Conservation (phyloP, 2,113 vertebrate species). For the Heterochromis multidens region DNA sequence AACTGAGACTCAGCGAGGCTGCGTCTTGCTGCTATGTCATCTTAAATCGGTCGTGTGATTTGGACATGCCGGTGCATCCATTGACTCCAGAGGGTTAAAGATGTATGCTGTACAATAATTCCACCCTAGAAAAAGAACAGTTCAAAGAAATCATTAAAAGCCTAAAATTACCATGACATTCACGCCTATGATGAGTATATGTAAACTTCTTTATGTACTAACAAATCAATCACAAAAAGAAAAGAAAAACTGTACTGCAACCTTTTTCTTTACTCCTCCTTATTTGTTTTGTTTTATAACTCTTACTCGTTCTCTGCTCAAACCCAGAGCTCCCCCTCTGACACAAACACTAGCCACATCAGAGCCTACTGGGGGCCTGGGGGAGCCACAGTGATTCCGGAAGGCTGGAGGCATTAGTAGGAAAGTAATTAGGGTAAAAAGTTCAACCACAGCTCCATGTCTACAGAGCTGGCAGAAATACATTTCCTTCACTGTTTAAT, state of each 20-base stretch:
- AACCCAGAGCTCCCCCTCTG: conserved; percentile 42
- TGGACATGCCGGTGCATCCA: too few species aligned
- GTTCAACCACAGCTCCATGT: conserved; percentile 88
- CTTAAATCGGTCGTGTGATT: too few species aligned
- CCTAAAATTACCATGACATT: neutral
- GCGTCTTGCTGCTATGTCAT: too few species aligned
- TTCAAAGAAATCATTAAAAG: neutral
- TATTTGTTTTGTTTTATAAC: conserved; percentile 7
- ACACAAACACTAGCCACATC: conserved; percentile 94
- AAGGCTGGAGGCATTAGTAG: conserved; percentile 89
- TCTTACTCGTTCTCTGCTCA: neutral
- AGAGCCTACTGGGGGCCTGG: conserved; percentile 84
- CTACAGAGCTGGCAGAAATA: conserved; percentile 86
- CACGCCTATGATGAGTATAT: neutral
- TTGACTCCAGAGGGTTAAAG: too few species aligned
- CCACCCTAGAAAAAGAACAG: neutral
- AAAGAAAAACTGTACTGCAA: conserved; percentile 36
- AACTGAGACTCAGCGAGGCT: too few species aligned
- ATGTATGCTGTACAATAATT: neutral
- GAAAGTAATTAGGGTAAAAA: conserved; percentile 99
- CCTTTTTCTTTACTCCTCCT: conserved; percentile 67
- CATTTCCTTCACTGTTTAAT: conserved; percentile 82
- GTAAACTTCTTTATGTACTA: neutral
- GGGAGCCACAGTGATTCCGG: conserved; percentile 90
- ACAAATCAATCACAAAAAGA: neutral